phyloP scores from a whole-genome alignment of 2,888 invertebrate genomes.

The Parnassius mnemosyne region DNA sequence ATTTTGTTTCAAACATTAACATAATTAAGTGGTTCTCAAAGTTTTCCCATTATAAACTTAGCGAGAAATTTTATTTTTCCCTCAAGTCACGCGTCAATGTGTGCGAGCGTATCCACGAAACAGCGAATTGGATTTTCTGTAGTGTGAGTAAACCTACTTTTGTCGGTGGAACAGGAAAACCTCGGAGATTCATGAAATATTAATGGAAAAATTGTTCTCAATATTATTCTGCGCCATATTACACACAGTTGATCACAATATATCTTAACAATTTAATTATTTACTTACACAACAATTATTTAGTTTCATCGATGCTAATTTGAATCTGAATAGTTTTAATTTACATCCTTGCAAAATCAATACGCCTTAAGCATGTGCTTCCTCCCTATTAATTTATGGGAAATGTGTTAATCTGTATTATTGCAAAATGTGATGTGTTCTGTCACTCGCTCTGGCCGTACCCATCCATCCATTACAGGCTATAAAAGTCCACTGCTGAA shows the following conservation, averaged over 20 bases:
- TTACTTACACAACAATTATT: too few relatives aligned
- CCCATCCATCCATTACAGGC: too few relatives aligned
- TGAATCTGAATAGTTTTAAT: too few relatives aligned
- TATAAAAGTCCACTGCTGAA: too few relatives aligned
- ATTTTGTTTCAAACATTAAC: slow-evolving; percentile 81
- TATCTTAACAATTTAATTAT: neutral
- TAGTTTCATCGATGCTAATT: too few relatives aligned
- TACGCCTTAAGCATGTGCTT: too few relatives aligned
- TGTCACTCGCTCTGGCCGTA: too few relatives aligned
- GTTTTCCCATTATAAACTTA: slow-evolving; percentile 82
- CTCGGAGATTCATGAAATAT: slow-evolving; percentile 75
- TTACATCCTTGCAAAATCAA: too few relatives aligned
- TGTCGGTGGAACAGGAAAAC: slow-evolving; percentile 74
- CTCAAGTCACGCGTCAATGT: slow-evolving; percentile 75
- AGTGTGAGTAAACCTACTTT: slow-evolving; percentile 79
- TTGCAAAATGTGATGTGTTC: too few relatives aligned
- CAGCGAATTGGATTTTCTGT: slow-evolving; percentile 78
- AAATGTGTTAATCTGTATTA: too few relatives aligned
- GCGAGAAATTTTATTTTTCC: slow-evolving; percentile 81
- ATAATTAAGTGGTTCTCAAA: slow-evolving; percentile 82
- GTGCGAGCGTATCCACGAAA: slow-evolving; percentile 70
- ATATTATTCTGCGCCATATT: slow-evolving; percentile 24
- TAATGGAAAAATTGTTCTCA: slow-evolving; percentile 50
- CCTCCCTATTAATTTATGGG: too few relatives aligned
- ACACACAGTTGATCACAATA: neutral